Evolutionary conservation across 2,888 invertebrate species (phyloP).

Genomic region (Buathra laborator): DNA sequence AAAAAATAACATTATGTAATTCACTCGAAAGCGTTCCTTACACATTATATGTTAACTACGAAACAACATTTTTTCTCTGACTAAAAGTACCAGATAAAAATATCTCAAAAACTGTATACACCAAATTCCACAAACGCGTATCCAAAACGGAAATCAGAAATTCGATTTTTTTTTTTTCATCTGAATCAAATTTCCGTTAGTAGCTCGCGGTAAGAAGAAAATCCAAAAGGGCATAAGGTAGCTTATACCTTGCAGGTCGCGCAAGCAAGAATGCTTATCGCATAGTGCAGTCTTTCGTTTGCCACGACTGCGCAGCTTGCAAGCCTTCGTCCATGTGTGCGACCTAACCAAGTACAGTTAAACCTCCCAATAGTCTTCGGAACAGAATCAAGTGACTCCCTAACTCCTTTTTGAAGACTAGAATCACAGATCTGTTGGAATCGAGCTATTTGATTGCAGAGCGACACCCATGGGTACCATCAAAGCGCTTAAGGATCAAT

Average conservation of each 20-base stretch:
- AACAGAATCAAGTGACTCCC: too few relatives aligned
- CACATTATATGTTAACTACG: too few relatives aligned
- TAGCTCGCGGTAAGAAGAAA: not conserved
- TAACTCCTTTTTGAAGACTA: too few relatives aligned
- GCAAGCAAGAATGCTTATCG: constrained; percentile 44
- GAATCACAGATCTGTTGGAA: too few relatives aligned
- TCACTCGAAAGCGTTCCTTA: too few relatives aligned
- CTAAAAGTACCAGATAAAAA: too few relatives aligned
- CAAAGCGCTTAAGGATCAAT: too few relatives aligned
- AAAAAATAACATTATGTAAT: too few relatives aligned
- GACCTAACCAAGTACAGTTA: not conserved
- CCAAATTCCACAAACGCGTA: not conserved
- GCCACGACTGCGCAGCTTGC: constrained; percentile 21
- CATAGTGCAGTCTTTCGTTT: constrained; percentile 65
- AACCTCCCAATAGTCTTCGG: not conserved
- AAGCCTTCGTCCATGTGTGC: not conserved
- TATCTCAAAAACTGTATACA: not conserved
- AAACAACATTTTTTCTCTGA: too few relatives aligned
- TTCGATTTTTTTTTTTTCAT: not conserved
- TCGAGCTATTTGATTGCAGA: too few relatives aligned
- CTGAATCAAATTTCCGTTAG: not conserved
- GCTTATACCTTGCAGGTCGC: not conserved
- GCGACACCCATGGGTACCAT: too few relatives aligned
- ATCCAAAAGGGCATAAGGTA: not conserved
- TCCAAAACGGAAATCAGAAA: not conserved